A percentile compares a stretch with the other conserved stretches of the same genome.
Conservation (phyloP, 2,888 invertebrate genomes). For the Lasioglossum figueresi region DNA sequence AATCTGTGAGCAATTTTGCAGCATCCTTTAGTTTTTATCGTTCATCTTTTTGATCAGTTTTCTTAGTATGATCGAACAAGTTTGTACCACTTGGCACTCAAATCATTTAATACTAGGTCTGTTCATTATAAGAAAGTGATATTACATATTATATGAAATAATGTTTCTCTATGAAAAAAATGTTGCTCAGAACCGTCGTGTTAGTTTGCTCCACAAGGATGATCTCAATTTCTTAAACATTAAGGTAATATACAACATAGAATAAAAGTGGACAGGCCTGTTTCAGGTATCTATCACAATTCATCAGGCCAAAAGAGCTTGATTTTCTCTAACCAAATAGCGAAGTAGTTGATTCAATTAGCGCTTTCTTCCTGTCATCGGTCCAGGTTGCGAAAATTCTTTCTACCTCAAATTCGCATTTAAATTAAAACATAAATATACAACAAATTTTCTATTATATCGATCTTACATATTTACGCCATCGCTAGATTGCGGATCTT, state of each 20-base stretch:
- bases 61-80: background rate
- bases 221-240: background rate
- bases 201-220: background rate
- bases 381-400: constrained; percentile 19
- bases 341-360: constrained; percentile 3
- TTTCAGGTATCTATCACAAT: constrained; percentile 29
- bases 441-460: background rate
- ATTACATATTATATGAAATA: background rate
- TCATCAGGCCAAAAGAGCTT: constrained; percentile 9
- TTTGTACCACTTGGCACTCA: constrained; percentile 16
- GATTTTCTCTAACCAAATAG: background rate
- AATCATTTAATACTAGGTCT: background rate
- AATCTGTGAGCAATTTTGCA: background rate
- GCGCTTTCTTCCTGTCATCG: constrained; percentile 47
- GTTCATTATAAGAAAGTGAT: background rate
- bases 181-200: background rate
- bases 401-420: background rate
- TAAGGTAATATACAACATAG: background rate
- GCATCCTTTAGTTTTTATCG: background rate
- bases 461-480: background rate
- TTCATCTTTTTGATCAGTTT: background rate
- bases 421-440: background rate
- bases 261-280: constrained; percentile 3
- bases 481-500: constrained; percentile 2
- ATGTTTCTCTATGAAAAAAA: background rate